These are phyloP conservation scores for Scrobipalpa costella DNA, from an alignment of 2,888 invertebrate species.

Conservation along the genomic window DNA sequence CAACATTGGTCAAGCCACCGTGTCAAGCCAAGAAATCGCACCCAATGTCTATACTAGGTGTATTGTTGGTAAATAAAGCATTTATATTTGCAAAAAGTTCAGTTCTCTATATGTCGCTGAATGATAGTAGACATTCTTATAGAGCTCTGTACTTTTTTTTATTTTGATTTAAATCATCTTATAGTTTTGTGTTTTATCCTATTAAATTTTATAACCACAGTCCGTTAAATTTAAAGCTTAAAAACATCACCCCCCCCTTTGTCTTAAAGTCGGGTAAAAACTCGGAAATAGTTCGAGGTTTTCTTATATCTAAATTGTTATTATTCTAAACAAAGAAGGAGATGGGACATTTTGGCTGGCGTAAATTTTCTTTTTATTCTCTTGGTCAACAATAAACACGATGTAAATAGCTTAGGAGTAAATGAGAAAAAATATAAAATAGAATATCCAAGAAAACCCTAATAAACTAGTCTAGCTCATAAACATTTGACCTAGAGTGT, in stretches of 20 bases:
- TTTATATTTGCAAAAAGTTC: neutral
- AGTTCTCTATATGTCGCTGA: neutral
- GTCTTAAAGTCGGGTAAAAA: conserved; percentile 4
- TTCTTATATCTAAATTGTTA: neutral
- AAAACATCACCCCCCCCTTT: conserved; percentile 14
- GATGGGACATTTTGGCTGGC: conserved; percentile 4
- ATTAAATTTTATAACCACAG: neutral
- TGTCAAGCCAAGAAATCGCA: neutral
- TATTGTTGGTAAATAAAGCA: neutral
- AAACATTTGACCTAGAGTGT: conserved; percentile 6
- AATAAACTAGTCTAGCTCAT: conserved; percentile 7
- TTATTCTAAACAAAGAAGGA: conserved; percentile 11
- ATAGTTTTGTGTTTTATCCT: neutral
- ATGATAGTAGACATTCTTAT: too few species aligned
- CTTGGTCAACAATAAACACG: neutral
- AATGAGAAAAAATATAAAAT: neutral
- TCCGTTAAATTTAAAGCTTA: conserved; percentile 11
- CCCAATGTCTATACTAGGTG: conserved; percentile 11
- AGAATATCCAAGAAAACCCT: neutral
- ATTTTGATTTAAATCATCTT: neutral
- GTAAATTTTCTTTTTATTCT: neutral
- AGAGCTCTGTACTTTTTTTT: neutral
- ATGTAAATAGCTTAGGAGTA: neutral
- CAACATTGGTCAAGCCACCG: neutral
- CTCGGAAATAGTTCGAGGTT: conserved; percentile 19